Conservation (phyloP, 2,113 vertebrate species). For the Hippolais icterina region DNA sequence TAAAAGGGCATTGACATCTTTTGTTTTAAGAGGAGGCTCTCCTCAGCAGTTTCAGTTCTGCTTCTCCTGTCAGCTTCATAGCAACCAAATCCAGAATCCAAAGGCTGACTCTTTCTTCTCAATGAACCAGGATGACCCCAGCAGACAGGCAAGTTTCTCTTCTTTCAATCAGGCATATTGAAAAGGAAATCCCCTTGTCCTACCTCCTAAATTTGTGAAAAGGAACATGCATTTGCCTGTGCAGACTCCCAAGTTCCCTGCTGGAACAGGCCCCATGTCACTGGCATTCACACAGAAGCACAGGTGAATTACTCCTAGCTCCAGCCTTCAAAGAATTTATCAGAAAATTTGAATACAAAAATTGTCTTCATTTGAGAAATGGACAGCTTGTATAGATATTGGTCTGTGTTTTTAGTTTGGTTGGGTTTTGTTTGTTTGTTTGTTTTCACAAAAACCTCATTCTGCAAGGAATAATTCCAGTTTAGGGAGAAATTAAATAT, state of each 20-base stretch:
- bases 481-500: not conserved
- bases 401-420: not conserved
- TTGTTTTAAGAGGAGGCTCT: not conserved
- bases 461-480: not conserved
- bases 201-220: not conserved
- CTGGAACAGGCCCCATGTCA: fast-evolving
- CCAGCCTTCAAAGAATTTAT: not conserved
- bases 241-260: not conserved
- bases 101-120: not conserved
- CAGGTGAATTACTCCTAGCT: not conserved
- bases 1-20: not conserved
- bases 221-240: not conserved
- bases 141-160: not conserved
- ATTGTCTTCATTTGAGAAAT: not conserved
- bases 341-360: not conserved
- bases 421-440: not conserved
- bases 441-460: not conserved
- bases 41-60: conserved; percentile 48
- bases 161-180: not conserved
- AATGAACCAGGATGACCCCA: not conserved
- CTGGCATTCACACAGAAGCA: not conserved
- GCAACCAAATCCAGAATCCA: not conserved
- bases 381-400: not conserved
- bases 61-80: not conserved
- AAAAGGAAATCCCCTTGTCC: not conserved